phyloP scores from a whole-genome alignment of 2,113 vertebrate species.

The Ictidomys tridecemlineatus region DNA sequence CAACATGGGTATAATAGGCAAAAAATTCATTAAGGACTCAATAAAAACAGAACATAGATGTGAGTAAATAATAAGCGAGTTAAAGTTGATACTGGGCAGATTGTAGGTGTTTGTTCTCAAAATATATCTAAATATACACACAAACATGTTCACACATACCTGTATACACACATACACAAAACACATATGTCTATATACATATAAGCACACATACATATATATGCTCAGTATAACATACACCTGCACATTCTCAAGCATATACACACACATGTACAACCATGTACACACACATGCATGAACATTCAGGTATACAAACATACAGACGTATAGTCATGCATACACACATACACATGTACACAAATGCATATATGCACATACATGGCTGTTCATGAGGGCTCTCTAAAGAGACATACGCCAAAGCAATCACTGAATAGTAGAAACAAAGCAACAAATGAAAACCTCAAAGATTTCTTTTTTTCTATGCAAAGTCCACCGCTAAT shows the following conservation, averaged over 20 bases:
- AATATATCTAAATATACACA: neutral
- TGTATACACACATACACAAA: too few species aligned
- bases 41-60: neutral
- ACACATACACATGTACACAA: neutral
- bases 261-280: too few species aligned
- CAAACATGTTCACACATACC: too few species aligned
- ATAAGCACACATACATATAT: too few species aligned
- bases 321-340: too few species aligned
- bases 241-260: too few species aligned
- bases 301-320: too few species aligned
- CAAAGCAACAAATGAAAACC: slow-evolving; percentile 5
- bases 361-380: neutral
- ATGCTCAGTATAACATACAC: too few species aligned
- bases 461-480: slow-evolving; percentile 3
- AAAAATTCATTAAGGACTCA: neutral
- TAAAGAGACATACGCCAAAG: neutral
- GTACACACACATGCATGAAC: too few species aligned
- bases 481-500: neutral
- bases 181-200: too few species aligned
- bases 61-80: neutral
- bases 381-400: neutral
- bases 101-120: neutral
- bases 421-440: neutral
- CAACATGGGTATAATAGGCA: neutral
- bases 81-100: neutral